These are phyloP conservation scores for Columba janthina DNA, from an alignment of 2,113 vertebrate species.

Conservation along the genomic window DNA sequence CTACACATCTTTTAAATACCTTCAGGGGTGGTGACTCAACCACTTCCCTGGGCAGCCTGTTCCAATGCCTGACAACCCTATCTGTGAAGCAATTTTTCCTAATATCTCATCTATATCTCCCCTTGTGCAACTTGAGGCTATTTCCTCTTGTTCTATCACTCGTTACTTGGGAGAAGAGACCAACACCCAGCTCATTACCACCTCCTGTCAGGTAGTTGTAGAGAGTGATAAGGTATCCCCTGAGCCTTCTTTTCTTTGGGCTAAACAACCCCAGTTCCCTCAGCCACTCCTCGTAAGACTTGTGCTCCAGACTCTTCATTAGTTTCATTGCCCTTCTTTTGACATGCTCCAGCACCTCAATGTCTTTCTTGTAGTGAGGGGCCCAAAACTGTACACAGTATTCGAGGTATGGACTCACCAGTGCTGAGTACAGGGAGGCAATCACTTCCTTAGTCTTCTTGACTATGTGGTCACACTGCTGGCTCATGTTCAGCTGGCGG, in stretches of 20 bases:
- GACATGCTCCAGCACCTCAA: no score
- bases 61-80: not conserved
- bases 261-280: not conserved
- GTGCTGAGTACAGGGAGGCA: no score
- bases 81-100: not conserved
- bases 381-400: no score
- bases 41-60: not conserved
- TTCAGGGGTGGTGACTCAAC: not conserved
- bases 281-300: not conserved
- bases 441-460: no score
- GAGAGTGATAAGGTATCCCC: not conserved
- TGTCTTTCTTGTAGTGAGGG: no score
- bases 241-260: not conserved
- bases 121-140: fast-evolving
- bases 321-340: not conserved
- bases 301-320: no score
- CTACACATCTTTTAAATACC: not conserved
- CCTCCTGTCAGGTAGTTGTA: not conserved
- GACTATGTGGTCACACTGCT: no score
- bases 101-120: not conserved
- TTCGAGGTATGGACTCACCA: no score
- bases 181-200: not conserved
- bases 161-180: not conserved
- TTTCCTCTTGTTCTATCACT: not conserved
- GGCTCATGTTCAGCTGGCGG: no score